phyloP scores from a whole-genome alignment of 2,888 invertebrate genomes.

The Falcaria lacertinaria region DNA sequence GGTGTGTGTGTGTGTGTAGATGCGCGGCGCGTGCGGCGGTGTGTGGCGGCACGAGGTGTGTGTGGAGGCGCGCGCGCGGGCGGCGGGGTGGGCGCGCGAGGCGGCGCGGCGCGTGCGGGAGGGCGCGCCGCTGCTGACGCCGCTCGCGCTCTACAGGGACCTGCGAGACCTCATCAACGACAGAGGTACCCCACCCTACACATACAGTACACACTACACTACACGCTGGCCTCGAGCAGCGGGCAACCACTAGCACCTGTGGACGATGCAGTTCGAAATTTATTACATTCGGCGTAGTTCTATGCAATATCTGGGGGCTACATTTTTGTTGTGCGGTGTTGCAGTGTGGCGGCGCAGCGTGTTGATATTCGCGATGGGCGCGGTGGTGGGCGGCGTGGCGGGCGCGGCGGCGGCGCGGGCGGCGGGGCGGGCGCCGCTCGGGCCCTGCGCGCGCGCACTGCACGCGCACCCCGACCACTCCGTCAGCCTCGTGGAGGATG shows the following conservation, averaged over 20 bases:
- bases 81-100: slow-evolving; percentile 51
- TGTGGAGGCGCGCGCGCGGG: slow-evolving; percentile 48
- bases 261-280: no score
- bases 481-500: slow-evolving; percentile 67
- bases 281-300: no score
- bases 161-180: slow-evolving; percentile 60
- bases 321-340: no score
- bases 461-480: slow-evolving; percentile 62
- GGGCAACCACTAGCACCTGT: no score
- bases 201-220: no score
- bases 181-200: slow-evolving; percentile 39
- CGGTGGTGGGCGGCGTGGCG: slow-evolving; percentile 38
- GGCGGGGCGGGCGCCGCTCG: slow-evolving; percentile 32
- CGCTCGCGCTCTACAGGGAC: slow-evolving; percentile 59
- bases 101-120: slow-evolving; percentile 53
- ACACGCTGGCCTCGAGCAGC: no score
- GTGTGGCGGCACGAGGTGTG: slow-evolving; percentile 68
- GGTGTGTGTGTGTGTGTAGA: slow-evolving; percentile 21
- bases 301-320: no score
- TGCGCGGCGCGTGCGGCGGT: slow-evolving; percentile 47
- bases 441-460: slow-evolving; percentile 63
- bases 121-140: slow-evolving; percentile 63
- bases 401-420: slow-evolving; percentile 54
- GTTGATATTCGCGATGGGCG: slow-evolving; percentile 61
- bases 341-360: slow-evolving; percentile 71